Conservation (phyloP, 2,888 invertebrate genomes). For the Tribolium freemani region DNA sequence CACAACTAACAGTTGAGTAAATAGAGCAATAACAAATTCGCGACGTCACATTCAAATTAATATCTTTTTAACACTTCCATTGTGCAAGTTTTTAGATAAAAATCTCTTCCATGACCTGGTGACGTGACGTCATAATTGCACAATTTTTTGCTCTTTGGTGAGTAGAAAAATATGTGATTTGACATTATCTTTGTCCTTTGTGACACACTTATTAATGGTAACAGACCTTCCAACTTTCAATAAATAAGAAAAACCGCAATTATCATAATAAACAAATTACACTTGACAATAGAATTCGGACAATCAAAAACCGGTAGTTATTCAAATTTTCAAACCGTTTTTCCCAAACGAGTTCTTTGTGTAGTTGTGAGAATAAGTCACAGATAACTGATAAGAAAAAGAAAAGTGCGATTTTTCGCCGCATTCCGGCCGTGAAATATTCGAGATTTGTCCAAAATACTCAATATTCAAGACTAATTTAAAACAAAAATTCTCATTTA, state of each 20-base stretch:
- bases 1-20: not conserved
- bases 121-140: not conserved
- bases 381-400: not conserved
- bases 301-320: not conserved
- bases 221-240: not conserved
- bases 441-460: too few relatives aligned
- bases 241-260: not conserved
- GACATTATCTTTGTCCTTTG: not conserved
- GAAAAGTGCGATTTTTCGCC: not conserved
- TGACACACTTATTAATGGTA: not conserved
- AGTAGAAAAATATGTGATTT: not conserved
- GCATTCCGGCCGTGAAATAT: too few relatives aligned
- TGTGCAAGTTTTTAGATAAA: not conserved
- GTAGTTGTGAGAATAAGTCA: not conserved
- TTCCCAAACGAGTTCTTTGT: not conserved
- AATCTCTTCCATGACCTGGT: not conserved
- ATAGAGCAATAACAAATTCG: not conserved
- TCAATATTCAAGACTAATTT: too few relatives aligned
- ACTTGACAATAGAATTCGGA: not conserved
- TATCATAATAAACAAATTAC: not conserved
- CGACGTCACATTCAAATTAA: not conserved
- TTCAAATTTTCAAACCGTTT: not conserved
- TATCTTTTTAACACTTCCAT: not conserved
- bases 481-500: too few relatives aligned
- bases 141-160: not conserved